Evolutionary conservation across 2,888 invertebrate species (phyloP).

Genomic region (Heliconius erato): DNA sequence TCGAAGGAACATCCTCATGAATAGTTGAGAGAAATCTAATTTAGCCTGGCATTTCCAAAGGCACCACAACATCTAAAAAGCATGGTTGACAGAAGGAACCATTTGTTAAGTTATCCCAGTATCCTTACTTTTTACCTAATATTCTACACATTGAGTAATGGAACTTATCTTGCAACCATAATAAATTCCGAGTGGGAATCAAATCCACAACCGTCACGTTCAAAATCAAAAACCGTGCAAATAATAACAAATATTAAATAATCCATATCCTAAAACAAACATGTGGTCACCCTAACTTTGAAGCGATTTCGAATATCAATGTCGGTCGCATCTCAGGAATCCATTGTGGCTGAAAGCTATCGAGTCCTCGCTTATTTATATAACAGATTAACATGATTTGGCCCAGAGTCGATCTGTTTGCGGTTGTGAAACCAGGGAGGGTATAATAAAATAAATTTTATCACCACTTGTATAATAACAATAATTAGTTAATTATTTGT

Average conservation of each 20-base stretch:
- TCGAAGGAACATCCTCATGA: too few relatives aligned
- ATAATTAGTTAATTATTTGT: neutral
- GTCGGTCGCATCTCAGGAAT: slow-evolving; percentile 46
- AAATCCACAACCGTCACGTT: neutral
- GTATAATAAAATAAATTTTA: slow-evolving; percentile 24
- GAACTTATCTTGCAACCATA: neutral
- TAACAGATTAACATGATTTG: slow-evolving; percentile 40
- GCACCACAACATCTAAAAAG: too few relatives aligned
- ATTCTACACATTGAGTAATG: neutral
- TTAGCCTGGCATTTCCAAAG: too few relatives aligned
- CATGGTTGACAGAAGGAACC: too few relatives aligned
- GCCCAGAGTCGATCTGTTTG: slow-evolving; percentile 38
- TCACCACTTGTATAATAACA: neutral
- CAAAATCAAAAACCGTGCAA: neutral
- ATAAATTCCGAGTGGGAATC: neutral
- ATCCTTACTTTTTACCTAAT: too few relatives aligned
- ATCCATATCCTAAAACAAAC: neutral
- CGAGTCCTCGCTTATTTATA: slow-evolving; percentile 45
- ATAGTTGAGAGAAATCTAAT: too few relatives aligned
- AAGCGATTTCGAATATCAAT: slow-evolving; percentile 39
- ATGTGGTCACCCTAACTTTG: slow-evolving; percentile 15
- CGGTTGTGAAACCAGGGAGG: slow-evolving; percentile 29
- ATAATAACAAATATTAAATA: neutral
- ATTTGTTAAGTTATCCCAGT: too few relatives aligned
- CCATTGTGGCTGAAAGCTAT: slow-evolving; percentile 37